Percentiles rank a stretch among this genome's conserved stretches.
phyloP scores from a whole-genome alignment of 2,888 invertebrate species.

The Temnothorax rugatulus region DNA sequence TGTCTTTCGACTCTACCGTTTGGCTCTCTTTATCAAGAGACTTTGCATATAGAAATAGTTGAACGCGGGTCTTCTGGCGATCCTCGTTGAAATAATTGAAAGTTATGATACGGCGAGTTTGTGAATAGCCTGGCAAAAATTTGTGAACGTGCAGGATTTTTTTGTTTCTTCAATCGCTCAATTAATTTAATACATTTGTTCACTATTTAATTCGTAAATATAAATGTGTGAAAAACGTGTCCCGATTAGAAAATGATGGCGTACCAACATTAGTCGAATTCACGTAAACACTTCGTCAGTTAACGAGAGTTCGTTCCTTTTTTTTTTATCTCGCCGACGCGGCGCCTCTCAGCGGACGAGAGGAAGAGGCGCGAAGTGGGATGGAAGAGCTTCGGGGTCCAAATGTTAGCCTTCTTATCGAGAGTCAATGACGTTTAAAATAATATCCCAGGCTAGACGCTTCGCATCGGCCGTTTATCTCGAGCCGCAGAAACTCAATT shows the following conservation, averaged over 20 bases:
- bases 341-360: background rate
- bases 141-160: background rate
- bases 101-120: background rate
- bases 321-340: slow-evolving; percentile 19
- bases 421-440: slow-evolving; percentile 41
- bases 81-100: slow-evolving; percentile 11
- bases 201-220: background rate
- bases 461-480: slow-evolving; percentile 44
- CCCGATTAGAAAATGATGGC: background rate
- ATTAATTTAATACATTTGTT: background rate
- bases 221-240: background rate
- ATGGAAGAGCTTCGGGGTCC: background rate
- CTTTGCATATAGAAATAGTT: slow-evolving; percentile 12
- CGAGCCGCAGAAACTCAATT: slow-evolving; percentile 30
- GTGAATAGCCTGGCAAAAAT: background rate
- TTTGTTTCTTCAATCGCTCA: background rate
- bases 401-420: slow-evolving; percentile 44
- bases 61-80: slow-evolving; percentile 1
- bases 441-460: slow-evolving; percentile 34
- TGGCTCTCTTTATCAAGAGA: slow-evolving; percentile 40
- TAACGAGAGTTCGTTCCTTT: background rate
- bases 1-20: slow-evolving; percentile 36
- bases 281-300: background rate
- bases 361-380: background rate
- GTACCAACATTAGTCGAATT: background rate